These are phyloP conservation scores for Lasioglossum morio DNA, from an alignment of 2,888 invertebrate species.

Conservation along the genomic window DNA sequence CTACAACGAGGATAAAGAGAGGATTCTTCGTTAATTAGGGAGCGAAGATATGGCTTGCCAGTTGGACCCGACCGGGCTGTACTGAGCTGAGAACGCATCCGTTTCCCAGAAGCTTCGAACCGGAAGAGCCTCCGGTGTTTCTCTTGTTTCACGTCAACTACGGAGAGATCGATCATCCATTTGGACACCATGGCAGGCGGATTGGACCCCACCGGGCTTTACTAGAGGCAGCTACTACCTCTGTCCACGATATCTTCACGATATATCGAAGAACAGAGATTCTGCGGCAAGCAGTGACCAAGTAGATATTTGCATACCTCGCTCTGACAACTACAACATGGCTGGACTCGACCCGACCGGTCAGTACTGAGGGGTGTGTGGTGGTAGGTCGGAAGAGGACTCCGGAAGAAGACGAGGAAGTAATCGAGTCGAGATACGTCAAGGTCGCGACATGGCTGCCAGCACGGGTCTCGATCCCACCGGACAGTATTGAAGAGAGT, in stretches of 20 bases:
- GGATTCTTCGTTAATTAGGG: constrained; percentile 1
- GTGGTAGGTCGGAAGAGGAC: constrained; percentile 62
- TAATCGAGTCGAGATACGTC: constrained; percentile 60
- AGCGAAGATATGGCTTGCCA: constrained; percentile 72
- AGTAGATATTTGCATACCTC: constrained; percentile 6
- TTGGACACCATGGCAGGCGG: constrained; percentile 76
- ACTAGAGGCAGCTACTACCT: constrained; percentile 64
- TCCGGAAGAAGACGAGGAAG: constrained; percentile 65
- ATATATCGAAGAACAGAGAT: constrained; percentile 2
- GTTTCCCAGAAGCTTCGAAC: background rate
- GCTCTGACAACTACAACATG: constrained; percentile 62
- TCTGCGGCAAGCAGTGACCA: background rate
- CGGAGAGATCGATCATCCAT: constrained; percentile 19
- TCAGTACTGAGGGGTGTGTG: constrained; percentile 75
- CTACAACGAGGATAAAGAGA: background rate
- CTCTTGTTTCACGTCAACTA: background rate
- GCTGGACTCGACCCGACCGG: constrained; percentile 79
- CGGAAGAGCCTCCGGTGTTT: constrained; percentile 18
- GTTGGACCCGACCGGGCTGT: constrained; percentile 81
- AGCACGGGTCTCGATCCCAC: constrained; percentile 79
- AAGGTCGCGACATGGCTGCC: constrained; percentile 79
- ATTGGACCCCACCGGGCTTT: constrained; percentile 82
- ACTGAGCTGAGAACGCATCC: constrained; percentile 67
- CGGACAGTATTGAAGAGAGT: constrained; percentile 77
- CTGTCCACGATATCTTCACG: background rate